Evolutionary conservation across 2,888 invertebrate species (phyloP).

Genomic region (Acanthosepion esculentum): DNA sequence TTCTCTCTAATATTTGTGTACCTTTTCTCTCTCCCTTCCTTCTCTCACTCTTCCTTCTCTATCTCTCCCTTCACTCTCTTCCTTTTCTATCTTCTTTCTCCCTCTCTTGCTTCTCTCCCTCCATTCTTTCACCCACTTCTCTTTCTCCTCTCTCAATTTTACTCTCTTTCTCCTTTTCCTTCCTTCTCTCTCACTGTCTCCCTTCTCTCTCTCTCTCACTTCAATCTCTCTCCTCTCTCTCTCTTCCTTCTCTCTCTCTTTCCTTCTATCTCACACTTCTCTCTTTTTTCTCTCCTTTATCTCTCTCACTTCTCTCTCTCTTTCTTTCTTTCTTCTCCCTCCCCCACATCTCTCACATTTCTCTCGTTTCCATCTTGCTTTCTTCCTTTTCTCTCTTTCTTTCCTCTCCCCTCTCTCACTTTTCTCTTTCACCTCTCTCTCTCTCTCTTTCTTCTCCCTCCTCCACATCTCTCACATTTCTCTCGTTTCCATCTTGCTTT

Average conservation of each 20-base stretch:
- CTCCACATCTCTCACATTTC: neutral
- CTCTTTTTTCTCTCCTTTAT: too few species aligned
- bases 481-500: neutral
- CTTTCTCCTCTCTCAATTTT: neutral
- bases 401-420: too few species aligned
- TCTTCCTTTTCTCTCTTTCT: neutral
- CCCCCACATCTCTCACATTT: too few species aligned
- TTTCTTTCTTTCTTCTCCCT: neutral
- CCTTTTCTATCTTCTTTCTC: neutral
- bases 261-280: neutral
- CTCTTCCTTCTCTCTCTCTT: neutral
- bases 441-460: neutral
- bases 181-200: neutral
- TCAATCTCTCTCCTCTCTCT: neutral
- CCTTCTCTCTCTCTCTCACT: neutral
- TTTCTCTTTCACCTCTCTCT: neutral
- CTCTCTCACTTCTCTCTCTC: neutral
- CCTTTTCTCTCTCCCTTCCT: neutral
- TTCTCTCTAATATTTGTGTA: too few species aligned
- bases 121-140: neutral
- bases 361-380: neutral
- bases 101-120: neutral
- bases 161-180: neutral
- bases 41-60: neutral
- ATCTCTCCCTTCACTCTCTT: neutral